Evolutionary conservation across 2,888 invertebrate species (phyloP), one percentile per base, ranked within the genome.

Genomic region (Drosophila kokeensis): DNA sequence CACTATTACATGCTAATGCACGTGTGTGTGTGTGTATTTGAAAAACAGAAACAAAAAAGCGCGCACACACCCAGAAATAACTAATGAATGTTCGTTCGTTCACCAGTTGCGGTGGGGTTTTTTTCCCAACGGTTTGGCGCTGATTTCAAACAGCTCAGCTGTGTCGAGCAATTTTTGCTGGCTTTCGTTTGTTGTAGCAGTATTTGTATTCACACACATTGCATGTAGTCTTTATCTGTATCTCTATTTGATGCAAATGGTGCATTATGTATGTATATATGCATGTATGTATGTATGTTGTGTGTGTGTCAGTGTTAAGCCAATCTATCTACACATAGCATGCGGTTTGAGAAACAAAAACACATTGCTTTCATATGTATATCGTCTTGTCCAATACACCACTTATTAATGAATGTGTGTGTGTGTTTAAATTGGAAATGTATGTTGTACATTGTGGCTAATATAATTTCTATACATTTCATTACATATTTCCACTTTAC

Each of bases 31-130:
- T 15, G 45, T 24, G 21, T 4, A 54, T 57, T 59, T 63, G 15
- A 15, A 57, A 63, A 52, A 58, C 55, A 50, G 15, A 65, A 24
- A 60, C 64, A 53, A 70, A 69, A 74, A 59, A 52, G 30, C 71
- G 66, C 76, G 42, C 62, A 71, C 77, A 75, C 75, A 79, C 71
- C 69, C 75, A 76, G 58, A 72, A 71, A 79, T 73, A 71, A 75
- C 82, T 80, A 84, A 79, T 81, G 77, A 83, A 79, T 78, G 80
- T 55, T 69, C 66, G 78, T 58, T 70, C 64, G 80, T 55, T 69
- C 69, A 66, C 36, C 58, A 77, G 58, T 52, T 76, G 59, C 55
- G 63, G 55, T 73, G 60, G 32, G 59, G 45, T 36, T 58, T 77
- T 77, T 45, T 40, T 40, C 8, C 8, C 52, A 49, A 50, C 32